Evolutionary conservation across 2,113 vertebrate species (phyloP), one percentile per base, ranked within the genome.

Genomic region (Heterotilapia buettikoferi): DNA sequence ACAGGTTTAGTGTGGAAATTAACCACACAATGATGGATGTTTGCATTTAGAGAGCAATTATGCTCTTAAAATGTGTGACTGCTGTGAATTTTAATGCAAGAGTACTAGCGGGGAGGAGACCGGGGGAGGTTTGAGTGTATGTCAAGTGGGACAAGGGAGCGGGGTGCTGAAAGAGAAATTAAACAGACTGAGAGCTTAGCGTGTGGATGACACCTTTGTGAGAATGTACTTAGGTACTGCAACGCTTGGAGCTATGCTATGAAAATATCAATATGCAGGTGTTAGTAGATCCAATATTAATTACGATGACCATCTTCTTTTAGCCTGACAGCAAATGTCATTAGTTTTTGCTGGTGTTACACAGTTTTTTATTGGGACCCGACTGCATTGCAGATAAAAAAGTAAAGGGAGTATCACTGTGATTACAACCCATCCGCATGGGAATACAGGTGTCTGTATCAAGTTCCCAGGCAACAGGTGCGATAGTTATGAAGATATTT

Each of bases 41-140:
- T 93, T 94, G 89, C 71, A 66, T 91, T 92, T 86, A 79, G 63
- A 66, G 86, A 79, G 84, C 82, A 89, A 90, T 94, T 96, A 92
- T 78, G 8, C 91, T 90, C 92, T 94, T 94, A 80, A 88, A 88
- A 86, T 82, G 85, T 90, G 53, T 86, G 57, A 90, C 87, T 90
- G 84, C 79, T 84, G 83, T 82, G 43, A 85, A 87, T 86, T 66
- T 80, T 86, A 79, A 83, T 63, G 47, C 5, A 36, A 40, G 45
- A 47, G 47, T 52, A 40, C 10, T 56, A 63, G 26, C 43, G 81
- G 54, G 24, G 59, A 79, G 54, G 50, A 61, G 61, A 12, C 26
- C 4, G 38, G 21, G 14, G 8, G 38, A 29, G 31, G 26, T 6
- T 31, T 54, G 13, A 66, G 53, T n/a, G 24, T 79, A 59, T 83